These are phyloP conservation scores for Drosophila aldrichi DNA, from an alignment of 2,888 invertebrate species.

Conservation along the genomic window DNA sequence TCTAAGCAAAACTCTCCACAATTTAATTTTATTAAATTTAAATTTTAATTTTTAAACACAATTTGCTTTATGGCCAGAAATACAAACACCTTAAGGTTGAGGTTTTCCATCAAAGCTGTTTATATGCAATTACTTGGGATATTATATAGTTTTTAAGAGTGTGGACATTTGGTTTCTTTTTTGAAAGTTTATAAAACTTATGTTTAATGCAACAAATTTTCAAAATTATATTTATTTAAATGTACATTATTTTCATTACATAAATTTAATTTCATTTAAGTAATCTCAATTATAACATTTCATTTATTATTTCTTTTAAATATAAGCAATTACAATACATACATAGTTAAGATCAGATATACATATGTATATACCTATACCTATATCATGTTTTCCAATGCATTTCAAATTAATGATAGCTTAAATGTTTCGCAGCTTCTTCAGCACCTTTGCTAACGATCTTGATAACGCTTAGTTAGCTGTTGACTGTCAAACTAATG, in stretches of 20 bases:
- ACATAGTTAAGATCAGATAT: not conserved
- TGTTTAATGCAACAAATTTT: not conserved
- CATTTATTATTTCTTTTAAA: no score
- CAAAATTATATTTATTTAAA: not conserved
- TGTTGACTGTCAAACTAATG: constrained; percentile 4
- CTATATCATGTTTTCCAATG: not conserved
- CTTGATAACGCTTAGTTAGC: not conserved
- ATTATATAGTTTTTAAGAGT: no score
- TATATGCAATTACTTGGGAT: not conserved
- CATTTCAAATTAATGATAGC: not conserved
- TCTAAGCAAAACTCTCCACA: not conserved
- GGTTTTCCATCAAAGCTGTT: not conserved
- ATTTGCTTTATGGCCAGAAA: not conserved
- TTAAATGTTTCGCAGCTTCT: not conserved
- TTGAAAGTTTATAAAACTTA: not conserved
- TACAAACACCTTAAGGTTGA: not conserved
- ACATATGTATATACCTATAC: not conserved
- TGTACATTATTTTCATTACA: not conserved
- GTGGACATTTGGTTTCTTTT: no score
- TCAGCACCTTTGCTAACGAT: not conserved
- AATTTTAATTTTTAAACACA: not conserved
- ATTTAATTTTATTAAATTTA: not conserved
- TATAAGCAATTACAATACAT: no score
- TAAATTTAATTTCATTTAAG: not conserved
- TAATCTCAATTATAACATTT: no score